These are phyloP conservation scores for Thyatira batis DNA, from an alignment of 2,888 invertebrate genomes.

Conservation along the genomic window DNA sequence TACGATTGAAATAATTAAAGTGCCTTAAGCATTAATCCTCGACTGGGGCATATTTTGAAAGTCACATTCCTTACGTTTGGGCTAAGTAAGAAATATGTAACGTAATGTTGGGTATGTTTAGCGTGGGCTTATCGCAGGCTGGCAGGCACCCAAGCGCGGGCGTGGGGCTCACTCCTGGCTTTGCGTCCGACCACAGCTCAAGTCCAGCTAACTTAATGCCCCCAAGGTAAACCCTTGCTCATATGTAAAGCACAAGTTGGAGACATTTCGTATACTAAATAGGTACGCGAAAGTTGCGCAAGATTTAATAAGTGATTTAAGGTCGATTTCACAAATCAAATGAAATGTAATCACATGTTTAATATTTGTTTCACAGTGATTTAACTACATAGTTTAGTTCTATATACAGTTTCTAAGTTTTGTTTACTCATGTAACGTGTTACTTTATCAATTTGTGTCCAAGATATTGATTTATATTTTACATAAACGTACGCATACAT, in stretches of 20 bases:
- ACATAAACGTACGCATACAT: no score
- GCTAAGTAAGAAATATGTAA: constrained; percentile 53
- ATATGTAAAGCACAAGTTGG: constrained; percentile 15
- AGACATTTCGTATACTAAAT: not conserved
- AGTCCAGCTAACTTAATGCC: constrained; percentile 50
- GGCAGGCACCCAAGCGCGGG: constrained; percentile 53
- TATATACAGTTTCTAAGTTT: no score
- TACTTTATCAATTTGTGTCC: no score
- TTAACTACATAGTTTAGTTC: no score
- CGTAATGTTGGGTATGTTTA: constrained; percentile 43
- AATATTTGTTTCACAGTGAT: no score
- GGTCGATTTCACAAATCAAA: no score
- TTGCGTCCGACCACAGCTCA: constrained; percentile 50
- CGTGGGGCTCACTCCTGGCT: constrained; percentile 36
- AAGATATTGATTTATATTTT: no score
- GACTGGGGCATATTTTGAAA: not conserved
- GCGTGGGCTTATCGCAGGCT: constrained; percentile 44
- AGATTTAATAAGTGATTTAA: not conserved
- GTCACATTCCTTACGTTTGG: constrained; percentile 19
- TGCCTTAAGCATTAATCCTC: not conserved
- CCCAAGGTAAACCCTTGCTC: constrained; percentile 25
- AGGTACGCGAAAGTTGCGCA: not conserved
- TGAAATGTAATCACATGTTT: no score
- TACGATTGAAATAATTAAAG: not conserved
- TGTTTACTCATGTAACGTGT: no score